Conservation (phyloP, 2,888 invertebrate genomes). For the Ephialtes manifestator region DNA sequence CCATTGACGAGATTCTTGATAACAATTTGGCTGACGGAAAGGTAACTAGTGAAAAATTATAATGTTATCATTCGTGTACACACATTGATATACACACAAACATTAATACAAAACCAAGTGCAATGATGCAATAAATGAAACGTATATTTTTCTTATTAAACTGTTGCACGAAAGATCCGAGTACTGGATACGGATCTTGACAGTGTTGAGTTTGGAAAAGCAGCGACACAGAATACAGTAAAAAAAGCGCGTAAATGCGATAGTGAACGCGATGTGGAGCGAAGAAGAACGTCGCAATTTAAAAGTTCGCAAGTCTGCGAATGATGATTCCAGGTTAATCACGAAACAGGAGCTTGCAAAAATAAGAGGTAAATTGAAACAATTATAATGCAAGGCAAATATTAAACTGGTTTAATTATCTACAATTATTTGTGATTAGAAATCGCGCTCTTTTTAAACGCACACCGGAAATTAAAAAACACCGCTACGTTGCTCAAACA, state of each 20-base stretch:
- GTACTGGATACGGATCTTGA: conserved; percentile 6
- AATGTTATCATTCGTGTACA: not conserved
- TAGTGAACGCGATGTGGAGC: conserved; percentile 3
- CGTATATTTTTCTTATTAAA: conserved; percentile 5
- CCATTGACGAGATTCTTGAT: not conserved
- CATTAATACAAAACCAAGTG: not conserved
- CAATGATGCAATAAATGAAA: not conserved
- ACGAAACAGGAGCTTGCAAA: not conserved
- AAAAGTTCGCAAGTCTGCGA: not conserved
- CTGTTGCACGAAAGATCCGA: not conserved
- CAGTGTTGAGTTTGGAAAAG: not conserved
- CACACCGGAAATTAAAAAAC: not conserved
- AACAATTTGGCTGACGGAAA: not conserved
- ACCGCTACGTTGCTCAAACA: conserved; percentile 1
- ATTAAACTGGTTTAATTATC: not conserved
- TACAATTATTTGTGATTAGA: not conserved
- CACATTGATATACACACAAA: not conserved
- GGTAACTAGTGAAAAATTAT: not conserved
- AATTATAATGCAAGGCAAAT: not conserved
- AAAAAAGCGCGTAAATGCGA: conserved; percentile 1
- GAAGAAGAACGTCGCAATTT: not conserved
- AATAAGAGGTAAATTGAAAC: conserved; percentile 5
- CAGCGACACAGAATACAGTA: not conserved
- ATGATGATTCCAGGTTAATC: not conserved
- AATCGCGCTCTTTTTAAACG: not conserved